Conservation (phyloP, 2,113 vertebrate genomes). For the Melierax canorus region DNA sequence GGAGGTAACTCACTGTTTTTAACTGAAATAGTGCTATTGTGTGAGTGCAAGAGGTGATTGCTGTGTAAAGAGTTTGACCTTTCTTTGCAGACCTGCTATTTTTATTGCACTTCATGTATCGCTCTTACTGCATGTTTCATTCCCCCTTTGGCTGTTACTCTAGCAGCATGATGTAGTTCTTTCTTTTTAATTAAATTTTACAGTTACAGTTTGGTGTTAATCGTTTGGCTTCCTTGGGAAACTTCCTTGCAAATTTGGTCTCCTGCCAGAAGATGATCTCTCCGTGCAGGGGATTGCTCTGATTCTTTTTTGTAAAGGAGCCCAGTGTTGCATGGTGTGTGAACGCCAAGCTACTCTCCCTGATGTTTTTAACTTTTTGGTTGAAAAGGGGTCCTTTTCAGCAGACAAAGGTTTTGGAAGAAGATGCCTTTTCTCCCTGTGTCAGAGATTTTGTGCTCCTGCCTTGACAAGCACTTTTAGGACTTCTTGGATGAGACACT, state of each 20-base stretch:
- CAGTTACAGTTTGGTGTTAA: conserved; percentile 1
- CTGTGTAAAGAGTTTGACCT: not conserved
- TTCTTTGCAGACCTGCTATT: not conserved
- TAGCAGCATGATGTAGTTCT: not conserved
- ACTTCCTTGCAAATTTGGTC: conserved; percentile 21
- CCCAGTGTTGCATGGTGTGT: not conserved
- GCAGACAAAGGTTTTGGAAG: not conserved
- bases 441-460: not conserved
- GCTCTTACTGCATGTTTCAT: not conserved
- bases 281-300: not conserved
- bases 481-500: not conserved
- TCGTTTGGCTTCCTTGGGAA: conserved; percentile 32
- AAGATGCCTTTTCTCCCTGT: not conserved
- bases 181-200: conserved; percentile 35
- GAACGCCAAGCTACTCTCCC: not conserved
- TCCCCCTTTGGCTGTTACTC: not conserved
- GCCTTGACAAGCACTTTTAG: not conserved
- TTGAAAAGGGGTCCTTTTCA: not conserved
- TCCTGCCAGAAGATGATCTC: conserved; percentile 41
- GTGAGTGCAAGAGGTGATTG: not conserved
- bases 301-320: not conserved
- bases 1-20: not conserved
- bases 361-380: not conserved
- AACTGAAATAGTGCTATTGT: not conserved
- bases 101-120: not conserved